These are phyloP conservation scores for Oryzias javanicus DNA, from an alignment of 2,113 vertebrate genomes.

Conservation along the genomic window DNA sequence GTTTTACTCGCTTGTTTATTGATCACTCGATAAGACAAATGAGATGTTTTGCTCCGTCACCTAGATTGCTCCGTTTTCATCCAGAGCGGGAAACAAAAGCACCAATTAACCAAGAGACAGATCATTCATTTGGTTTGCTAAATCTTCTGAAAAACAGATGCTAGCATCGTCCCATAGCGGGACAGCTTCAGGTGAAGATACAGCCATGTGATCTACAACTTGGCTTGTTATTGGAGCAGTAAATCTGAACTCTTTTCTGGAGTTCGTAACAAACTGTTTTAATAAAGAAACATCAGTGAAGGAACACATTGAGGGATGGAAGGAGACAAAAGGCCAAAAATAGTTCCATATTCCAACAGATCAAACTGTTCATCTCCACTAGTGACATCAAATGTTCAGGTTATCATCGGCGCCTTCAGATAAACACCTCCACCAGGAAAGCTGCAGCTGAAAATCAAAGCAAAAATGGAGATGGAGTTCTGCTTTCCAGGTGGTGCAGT, in stretches of 20 bases:
- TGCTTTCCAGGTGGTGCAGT: slow-evolving; percentile 41
- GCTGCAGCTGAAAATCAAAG: background rate
- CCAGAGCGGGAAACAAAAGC: background rate
- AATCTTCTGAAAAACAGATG: slow-evolving; percentile 1
- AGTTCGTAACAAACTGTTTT: no score
- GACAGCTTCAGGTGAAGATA: no score
- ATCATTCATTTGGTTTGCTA: slow-evolving; percentile 10
- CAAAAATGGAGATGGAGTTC: slow-evolving; percentile 1
- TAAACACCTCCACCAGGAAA: background rate
- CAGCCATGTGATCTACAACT: no score
- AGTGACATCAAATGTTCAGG: background rate
- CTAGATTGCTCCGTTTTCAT: background rate
- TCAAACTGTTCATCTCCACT: background rate
- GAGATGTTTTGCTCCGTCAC: slow-evolving; percentile 12
- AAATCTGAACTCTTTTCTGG: no score
- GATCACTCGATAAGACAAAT: slow-evolving; percentile 14
- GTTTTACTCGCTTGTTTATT: slow-evolving; percentile 20
- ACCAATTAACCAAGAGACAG: background rate
- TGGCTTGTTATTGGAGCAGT: no score
- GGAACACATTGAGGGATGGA: no score
- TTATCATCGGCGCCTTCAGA: background rate
- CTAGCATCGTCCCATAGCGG: no score
- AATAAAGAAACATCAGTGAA: no score
- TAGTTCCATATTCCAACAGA: background rate
- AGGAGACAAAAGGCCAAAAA: no score